Conservation (phyloP, 2,888 invertebrate species). For the Drosophila aldrichi region DNA sequence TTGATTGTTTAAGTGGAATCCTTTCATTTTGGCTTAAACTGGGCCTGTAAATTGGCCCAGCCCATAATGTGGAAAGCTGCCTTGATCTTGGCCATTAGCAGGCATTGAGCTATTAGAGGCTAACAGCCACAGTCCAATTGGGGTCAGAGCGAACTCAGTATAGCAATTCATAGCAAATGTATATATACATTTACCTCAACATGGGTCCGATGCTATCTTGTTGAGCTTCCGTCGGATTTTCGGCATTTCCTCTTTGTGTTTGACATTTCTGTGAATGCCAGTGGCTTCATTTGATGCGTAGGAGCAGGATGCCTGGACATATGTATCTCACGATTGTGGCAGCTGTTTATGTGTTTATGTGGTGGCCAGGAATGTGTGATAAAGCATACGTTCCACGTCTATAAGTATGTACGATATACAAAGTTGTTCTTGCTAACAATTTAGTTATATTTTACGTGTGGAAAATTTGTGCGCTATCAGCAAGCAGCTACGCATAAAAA, state of each 20-base stretch:
- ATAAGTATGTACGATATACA: conserved; percentile 5
- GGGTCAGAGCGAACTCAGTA: conserved; percentile 19
- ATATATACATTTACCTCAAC: not conserved
- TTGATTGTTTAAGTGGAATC: conserved; percentile 56
- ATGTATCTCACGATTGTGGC: conserved; percentile 49
- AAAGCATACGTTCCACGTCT: conserved; percentile 8
- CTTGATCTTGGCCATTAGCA: conserved; percentile 63
- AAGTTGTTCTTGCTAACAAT: conserved; percentile 3
- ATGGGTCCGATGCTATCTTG: conserved; percentile 28
- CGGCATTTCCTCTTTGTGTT: conserved; percentile 62
- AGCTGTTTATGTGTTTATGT: conserved; percentile 69
- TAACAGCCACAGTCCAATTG: conserved; percentile 23
- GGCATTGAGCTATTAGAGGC: conserved; percentile 32
- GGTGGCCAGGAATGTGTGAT: conserved; percentile 37
- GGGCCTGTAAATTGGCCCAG: conserved; percentile 49
- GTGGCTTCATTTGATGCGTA: conserved; percentile 49
- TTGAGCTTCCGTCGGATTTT: conserved; percentile 53
- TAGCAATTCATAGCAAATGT: not conserved
- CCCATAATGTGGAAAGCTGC: conserved; percentile 26
- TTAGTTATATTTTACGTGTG: conserved; percentile 28
- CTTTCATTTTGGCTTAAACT: conserved; percentile 48
- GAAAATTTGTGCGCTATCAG: conserved; percentile 70
- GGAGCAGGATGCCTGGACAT: conserved; percentile 3
- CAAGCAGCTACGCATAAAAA: conserved; percentile 45
- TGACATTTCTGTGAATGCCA: conserved; percentile 54